Conservation (phyloP, 2,113 vertebrate species). For the Centropus bengalensis region DNA sequence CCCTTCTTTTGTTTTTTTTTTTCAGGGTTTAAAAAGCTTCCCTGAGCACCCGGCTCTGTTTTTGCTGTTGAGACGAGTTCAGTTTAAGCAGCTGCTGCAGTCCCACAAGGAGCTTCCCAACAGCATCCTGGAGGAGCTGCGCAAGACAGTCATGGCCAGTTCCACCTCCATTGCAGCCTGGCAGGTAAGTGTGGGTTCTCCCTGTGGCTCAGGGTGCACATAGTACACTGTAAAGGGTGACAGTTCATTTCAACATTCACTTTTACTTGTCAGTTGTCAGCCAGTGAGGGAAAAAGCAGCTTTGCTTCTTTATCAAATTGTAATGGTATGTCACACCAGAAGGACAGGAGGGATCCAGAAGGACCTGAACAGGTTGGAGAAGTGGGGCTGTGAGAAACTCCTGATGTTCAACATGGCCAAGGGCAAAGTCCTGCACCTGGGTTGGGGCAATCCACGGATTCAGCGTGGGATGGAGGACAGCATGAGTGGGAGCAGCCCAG, state of each 20-base stretch:
- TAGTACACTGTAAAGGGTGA: fast-evolving
- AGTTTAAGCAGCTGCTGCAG: constrained; percentile 86
- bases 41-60: constrained; percentile 86
- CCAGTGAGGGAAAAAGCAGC: neutral
- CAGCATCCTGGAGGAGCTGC: constrained; percentile 85
- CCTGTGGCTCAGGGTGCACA: neutral
- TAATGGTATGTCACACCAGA: neutral
- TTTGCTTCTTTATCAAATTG: neutral
- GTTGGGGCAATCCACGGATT: too few relatives aligned
- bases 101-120: constrained; percentile 81
- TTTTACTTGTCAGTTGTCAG: neutral
- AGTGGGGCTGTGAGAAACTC: too few relatives aligned
- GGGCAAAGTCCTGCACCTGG: too few relatives aligned
- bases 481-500: too few relatives aligned
- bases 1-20: constrained; percentile 27
- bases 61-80: constrained; percentile 89
- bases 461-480: too few relatives aligned
- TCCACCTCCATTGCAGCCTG: constrained; percentile 86
- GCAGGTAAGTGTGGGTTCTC: constrained; percentile 83
- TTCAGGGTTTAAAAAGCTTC: constrained; percentile 83
- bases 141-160: constrained; percentile 84
- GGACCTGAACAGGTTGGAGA: too few relatives aligned
- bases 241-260: neutral
- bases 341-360: too few relatives aligned
- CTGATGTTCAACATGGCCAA: too few relatives aligned